Evolutionary conservation across 2,113 vertebrate species (phyloP), one percentile per base, ranked within the genome.

Genomic region (Hippocampus comes): DNA sequence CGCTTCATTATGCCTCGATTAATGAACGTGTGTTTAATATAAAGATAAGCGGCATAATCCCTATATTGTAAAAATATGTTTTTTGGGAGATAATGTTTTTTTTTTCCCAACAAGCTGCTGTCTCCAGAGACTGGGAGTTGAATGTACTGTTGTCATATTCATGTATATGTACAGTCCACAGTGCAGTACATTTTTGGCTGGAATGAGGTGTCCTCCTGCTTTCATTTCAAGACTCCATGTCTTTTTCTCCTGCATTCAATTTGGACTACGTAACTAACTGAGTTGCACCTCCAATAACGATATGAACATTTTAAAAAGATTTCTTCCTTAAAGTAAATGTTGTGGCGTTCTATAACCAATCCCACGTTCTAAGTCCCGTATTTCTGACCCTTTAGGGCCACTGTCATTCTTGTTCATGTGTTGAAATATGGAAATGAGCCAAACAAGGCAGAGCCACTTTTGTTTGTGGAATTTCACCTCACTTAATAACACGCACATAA

Each of bases 1-100:
- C 2, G 60, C 17, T 74, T 77, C 68, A 82, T 78, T 71, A 74
- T 53, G 1, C 70, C 18, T 76, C 66, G 30, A 20, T 65, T 65
- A 66, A 71, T 73, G 48, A 73, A 74, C 23, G 46, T 14, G 4
- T 15, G 27, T 20, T 64, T 2, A 20, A 65, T 53, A 43, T 21
- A 53, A 17, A 43, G 21, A 63, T 60, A 49, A 78, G 59, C 34
- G 60, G 9, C 18, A 69, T 57, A 2, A 2, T 14, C 4, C 6
- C 14, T 20, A 51, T 59, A 60, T 63, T 51, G 17, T 27, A 20
- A 63, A 57, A 14, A 63, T 63, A 9, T 21, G 7, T 48, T 59
- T 0, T 15, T 69, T 63, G 18, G 27, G 21, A 38, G 55, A 43
- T 57, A 34, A 71, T 21, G 59, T 21, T 61, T 56, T 30, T 64